A percentile compares a stretch with the other conserved stretches of the same genome.
Evolutionary conservation across 2,113 vertebrate species (phyloP).

Genomic region (Garra rufa): DNA sequence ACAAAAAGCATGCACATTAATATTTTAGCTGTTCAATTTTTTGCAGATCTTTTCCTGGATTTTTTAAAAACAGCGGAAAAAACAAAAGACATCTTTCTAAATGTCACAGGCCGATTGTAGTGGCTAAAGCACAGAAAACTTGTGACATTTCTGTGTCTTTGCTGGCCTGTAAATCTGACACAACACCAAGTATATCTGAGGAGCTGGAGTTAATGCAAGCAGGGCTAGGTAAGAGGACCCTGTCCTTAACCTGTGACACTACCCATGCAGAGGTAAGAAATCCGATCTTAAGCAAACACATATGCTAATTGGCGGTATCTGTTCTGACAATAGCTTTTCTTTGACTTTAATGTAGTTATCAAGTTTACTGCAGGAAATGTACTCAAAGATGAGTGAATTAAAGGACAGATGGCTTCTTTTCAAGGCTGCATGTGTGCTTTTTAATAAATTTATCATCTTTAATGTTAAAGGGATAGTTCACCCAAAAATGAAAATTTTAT

Average conservation of each 20-base stretch:
- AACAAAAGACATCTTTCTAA: background rate
- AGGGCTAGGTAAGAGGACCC: slow-evolving; percentile 7
- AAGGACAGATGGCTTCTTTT: slow-evolving; percentile 11
- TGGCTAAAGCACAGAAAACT: background rate
- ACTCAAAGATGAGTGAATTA: background rate
- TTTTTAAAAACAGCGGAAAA: background rate
- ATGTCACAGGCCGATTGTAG: background rate
- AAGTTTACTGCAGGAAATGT: background rate
- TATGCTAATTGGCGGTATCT: background rate
- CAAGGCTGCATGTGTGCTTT: slow-evolving; percentile 9
- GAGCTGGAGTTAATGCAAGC: slow-evolving; percentile 9
- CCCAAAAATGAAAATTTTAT: too few relatives aligned
- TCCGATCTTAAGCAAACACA: background rate
- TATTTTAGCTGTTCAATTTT: background rate
- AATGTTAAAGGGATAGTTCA: background rate
- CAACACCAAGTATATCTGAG: background rate
- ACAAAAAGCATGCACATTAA: background rate
- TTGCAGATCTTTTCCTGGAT: slow-evolving; percentile 2
- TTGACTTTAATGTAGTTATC: background rate
- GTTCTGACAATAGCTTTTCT: background rate
- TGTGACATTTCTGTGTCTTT: background rate
- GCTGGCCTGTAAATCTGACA: background rate
- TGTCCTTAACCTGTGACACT: background rate
- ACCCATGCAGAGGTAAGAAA: background rate
- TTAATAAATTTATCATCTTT: background rate